Evolutionary conservation across 2,113 vertebrate species (phyloP).

Genomic region (Sinocyclocheilus rhinocerous): DNA sequence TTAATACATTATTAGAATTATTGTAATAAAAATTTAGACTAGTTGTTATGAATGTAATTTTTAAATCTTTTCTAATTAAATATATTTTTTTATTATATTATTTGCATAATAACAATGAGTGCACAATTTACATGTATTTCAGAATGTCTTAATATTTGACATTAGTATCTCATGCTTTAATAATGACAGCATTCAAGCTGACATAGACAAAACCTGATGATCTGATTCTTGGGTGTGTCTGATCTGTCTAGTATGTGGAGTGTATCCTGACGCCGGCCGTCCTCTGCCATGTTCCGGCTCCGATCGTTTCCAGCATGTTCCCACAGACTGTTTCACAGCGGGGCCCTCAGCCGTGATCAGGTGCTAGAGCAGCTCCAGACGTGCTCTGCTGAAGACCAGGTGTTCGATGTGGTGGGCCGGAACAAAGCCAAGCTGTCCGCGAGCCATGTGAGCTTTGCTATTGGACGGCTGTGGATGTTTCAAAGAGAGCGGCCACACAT

Average conservation of each 20-base stretch:
- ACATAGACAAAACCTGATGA: not conserved
- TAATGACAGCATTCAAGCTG: not conserved
- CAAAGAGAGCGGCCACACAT: conserved; percentile 77
- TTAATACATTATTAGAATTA: too few relatives aligned
- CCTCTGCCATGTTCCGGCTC: conserved; percentile 76
- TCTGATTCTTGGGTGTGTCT: not conserved
- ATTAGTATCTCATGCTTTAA: not conserved
- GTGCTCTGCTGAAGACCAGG: conserved; percentile 82
- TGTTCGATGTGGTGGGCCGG: conserved; percentile 84
- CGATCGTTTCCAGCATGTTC: conserved; percentile 58
- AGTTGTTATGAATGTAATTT: too few relatives aligned
- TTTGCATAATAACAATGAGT: too few relatives aligned
- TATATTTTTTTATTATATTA: not conserved
- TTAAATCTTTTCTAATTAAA: not conserved
- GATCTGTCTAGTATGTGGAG: conserved; percentile 50
- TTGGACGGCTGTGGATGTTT: conserved; percentile 82
- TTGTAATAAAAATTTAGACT: too few relatives aligned
- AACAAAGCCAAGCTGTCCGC: conserved; percentile 83
- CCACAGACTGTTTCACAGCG: conserved; percentile 65
- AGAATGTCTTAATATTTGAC: not conserved
- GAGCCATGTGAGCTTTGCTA: conserved; percentile 80
- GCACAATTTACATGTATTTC: not conserved
- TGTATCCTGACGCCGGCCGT: conserved; percentile 4
- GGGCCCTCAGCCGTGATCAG: conserved; percentile 71
- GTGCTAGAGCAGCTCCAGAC: conserved; percentile 79